These are phyloP conservation scores for Astyanax mexicanus DNA, from an alignment of 2,797 vertebrate genomes.

Conservation along the genomic window DNA sequence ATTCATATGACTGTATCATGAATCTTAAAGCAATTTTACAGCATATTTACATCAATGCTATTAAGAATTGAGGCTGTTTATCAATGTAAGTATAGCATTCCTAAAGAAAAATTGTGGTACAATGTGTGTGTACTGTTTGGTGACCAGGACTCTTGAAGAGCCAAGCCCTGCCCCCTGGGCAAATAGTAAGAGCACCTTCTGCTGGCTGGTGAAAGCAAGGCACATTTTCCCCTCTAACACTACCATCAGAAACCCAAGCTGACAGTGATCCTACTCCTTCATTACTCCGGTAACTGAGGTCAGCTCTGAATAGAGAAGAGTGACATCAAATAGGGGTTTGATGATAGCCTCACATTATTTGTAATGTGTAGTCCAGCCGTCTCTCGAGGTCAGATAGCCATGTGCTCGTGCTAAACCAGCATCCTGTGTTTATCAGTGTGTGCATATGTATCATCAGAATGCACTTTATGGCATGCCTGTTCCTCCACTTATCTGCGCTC, in stretches of 20 bases:
- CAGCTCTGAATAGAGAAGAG: slow-evolving; percentile 26
- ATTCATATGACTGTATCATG: too few relatives aligned
- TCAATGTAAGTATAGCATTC: too few relatives aligned
- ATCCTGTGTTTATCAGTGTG: slow-evolving; percentile 8
- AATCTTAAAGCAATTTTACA: too few relatives aligned
- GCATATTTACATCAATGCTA: too few relatives aligned
- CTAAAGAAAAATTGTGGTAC: too few relatives aligned
- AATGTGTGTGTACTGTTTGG: background rate
- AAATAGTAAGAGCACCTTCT: slow-evolving; percentile 28
- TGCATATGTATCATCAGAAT: slow-evolving; percentile 15
- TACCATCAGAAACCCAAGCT: background rate
- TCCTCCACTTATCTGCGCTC: slow-evolving; percentile 33
- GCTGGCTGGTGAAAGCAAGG: slow-evolving; percentile 15
- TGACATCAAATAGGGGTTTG: slow-evolving; percentile 26
- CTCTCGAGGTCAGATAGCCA: slow-evolving; percentile 32
- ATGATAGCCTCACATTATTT: slow-evolving; percentile 30
- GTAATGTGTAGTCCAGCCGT: background rate
- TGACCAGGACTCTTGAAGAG: background rate
- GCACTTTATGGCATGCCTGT: slow-evolving; percentile 31
- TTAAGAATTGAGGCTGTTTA: too few relatives aligned
- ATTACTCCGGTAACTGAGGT: slow-evolving; percentile 26
- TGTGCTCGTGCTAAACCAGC: slow-evolving; percentile 22
- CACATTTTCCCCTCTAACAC: background rate
- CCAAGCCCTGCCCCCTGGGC: background rate
- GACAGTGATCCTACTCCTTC: slow-evolving; percentile 8